phyloP scores from a whole-genome alignment of 2,888 invertebrate species.

The Torymus tubicola region DNA sequence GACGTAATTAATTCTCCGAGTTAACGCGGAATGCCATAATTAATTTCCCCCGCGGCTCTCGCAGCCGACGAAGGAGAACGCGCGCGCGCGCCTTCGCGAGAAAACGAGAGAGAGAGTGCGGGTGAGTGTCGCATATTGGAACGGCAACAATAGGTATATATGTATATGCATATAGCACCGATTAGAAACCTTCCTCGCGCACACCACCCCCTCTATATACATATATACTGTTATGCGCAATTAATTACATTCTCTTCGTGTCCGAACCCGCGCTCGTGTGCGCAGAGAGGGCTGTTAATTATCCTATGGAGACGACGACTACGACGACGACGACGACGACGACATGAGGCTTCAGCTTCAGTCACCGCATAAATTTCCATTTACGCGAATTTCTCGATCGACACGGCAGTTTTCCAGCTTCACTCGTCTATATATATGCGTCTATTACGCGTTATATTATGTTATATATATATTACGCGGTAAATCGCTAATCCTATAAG shows the following conservation, averaged over 20 bases:
- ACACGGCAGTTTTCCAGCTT: constrained; percentile 18
- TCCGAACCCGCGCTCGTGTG: constrained; percentile 57
- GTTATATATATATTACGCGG: too few relatives aligned
- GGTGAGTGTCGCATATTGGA: constrained; percentile 50
- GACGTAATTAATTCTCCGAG: constrained; percentile 75
- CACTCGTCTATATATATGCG: not conserved
- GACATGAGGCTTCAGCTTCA: constrained; percentile 5
- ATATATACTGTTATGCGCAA: constrained; percentile 66
- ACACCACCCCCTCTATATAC: not conserved
- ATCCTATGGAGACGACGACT: constrained; percentile 54
- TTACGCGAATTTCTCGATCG: constrained; percentile 24
- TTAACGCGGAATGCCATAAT: constrained; percentile 76
- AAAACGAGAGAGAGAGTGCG: constrained; percentile 47
- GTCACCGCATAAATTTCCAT: constrained; percentile 30
- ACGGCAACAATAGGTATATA: constrained; percentile 72
- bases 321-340: constrained; percentile 3
- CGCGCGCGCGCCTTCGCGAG: not conserved
- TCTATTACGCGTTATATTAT: too few relatives aligned
- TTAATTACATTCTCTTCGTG: constrained; percentile 75
- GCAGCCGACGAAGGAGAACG: constrained; percentile 22
- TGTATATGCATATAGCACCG: too few relatives aligned
- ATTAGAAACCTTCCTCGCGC: constrained; percentile 68
- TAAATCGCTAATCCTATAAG: too few relatives aligned
- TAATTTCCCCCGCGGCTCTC: constrained; percentile 71
- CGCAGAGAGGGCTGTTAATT: constrained; percentile 68